Conservation (phyloP, 2,888 invertebrate genomes). For the Norana najaformis region DNA sequence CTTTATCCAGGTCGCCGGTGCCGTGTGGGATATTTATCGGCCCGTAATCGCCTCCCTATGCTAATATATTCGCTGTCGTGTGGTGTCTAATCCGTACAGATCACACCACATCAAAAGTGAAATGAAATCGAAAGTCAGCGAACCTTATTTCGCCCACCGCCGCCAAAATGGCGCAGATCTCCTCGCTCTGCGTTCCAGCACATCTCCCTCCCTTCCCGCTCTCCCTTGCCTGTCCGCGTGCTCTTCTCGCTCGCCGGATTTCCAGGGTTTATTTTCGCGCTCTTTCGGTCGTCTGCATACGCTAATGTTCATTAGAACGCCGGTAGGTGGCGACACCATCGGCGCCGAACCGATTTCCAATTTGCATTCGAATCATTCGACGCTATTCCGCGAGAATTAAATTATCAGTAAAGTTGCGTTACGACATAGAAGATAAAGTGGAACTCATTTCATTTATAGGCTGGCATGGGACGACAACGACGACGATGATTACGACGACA, state of each 20-base stretch:
- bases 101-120: slow-evolving; percentile 21
- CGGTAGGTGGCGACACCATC: slow-evolving; percentile 21
- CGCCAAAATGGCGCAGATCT: not conserved
- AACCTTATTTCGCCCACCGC: slow-evolving; percentile 16
- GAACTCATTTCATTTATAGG: not conserved
- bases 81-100: not conserved
- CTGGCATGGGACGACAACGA: not conserved
- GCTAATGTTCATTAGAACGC: slow-evolving; percentile 24
- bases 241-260: not conserved
- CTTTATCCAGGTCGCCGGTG: slow-evolving; percentile 14
- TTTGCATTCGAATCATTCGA: slow-evolving; percentile 22
- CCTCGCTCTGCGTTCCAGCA: not conserved
- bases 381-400: slow-evolving; percentile 16
- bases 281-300: not conserved
- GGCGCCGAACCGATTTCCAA: slow-evolving; percentile 21
- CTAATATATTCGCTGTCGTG: slow-evolving; percentile 20
- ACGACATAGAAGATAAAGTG: not conserved
- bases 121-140: slow-evolving; percentile 10
- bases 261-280: slow-evolving; percentile 18
- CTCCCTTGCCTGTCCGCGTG: not conserved
- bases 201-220: not conserved
- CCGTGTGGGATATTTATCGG: not conserved
- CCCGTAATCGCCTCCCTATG: slow-evolving; percentile 20
- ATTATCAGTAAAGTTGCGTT: slow-evolving; percentile 24
- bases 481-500: not conserved